Conservation (phyloP, 2,797 vertebrate genomes). For the Momotus momota region DNA sequence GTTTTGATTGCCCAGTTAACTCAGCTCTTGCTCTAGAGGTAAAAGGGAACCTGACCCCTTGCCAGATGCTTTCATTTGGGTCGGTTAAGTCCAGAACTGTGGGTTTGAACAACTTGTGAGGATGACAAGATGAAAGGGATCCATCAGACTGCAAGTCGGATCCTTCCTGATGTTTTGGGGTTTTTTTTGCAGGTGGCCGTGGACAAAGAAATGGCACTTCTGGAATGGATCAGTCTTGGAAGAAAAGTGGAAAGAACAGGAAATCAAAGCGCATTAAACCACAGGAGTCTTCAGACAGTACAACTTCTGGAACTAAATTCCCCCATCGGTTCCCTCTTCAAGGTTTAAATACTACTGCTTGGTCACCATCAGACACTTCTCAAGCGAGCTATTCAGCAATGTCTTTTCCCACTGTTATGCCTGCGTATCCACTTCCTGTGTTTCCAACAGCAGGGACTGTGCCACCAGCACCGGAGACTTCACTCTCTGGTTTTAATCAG, state of each 20-base stretch:
- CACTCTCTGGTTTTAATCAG: slow-evolving; percentile 78
- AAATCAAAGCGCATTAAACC: slow-evolving; percentile 89
- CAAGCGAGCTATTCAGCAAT: slow-evolving; percentile 84
- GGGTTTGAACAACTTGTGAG: not conserved
- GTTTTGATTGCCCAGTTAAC: not conserved
- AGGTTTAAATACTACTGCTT: slow-evolving; percentile 89
- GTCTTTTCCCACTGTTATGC: slow-evolving; percentile 86
- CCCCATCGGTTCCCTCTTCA: slow-evolving; percentile 83
- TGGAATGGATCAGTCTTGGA: slow-evolving; percentile 81
- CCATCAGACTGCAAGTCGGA: not conserved
- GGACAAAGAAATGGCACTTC: slow-evolving; percentile 76
- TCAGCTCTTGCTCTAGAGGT: not conserved
- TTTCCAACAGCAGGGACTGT: slow-evolving; percentile 81
- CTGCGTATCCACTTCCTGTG: slow-evolving; percentile 86
- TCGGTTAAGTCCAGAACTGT: not conserved
- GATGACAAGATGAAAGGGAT: not conserved
- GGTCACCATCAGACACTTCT: slow-evolving; percentile 89
- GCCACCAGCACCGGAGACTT: slow-evolving; percentile 72
- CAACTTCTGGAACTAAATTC: slow-evolving; percentile 82
- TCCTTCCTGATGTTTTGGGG: not conserved
- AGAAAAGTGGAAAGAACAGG: slow-evolving; percentile 85
- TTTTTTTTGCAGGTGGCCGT: slow-evolving; percentile 45
- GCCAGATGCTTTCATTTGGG: not conserved
- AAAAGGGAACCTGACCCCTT: not conserved
- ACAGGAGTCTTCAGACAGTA: slow-evolving; percentile 89